Percentiles rank a stretch among this genome's conserved stretches.
phyloP scores from a whole-genome alignment of 1,140 invertebrate genomes.

The Meloidogyne chitwoodi region DNA sequence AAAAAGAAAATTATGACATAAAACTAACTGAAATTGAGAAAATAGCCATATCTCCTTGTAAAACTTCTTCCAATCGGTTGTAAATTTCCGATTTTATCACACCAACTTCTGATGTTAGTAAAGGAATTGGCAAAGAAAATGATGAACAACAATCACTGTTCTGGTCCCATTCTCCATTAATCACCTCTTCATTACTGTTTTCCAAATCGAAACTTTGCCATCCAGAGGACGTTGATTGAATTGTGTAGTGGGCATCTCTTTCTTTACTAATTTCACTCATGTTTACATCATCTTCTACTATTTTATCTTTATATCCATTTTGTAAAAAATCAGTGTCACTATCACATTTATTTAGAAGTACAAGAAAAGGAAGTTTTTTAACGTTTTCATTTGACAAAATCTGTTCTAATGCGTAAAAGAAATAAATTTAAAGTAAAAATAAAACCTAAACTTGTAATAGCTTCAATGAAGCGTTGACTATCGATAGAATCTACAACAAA shows the following conservation, averaged over 20 bases:
- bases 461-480: conserved; percentile 85
- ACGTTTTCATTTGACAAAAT: neutral
- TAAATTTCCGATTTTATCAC: neutral
- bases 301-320: neutral
- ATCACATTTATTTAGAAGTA: neutral
- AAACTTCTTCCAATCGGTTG: conserved; percentile 16
- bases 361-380: neutral
- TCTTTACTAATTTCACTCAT: neutral
- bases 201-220: conserved; percentile 17
- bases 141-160: neutral
- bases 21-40: conserved; percentile 41
- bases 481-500: conserved; percentile 97
- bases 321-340: neutral
- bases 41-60: conserved; percentile 44
- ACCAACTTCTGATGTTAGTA: neutral
- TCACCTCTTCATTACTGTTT: neutral
- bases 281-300: neutral
- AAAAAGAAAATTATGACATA: too few species aligned
- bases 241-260: neutral
- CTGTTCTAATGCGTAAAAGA: neutral
- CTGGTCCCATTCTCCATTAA: neutral
- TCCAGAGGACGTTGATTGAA: neutral
- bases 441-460: conserved; percentile 68
- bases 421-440: neutral
- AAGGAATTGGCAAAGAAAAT: neutral